Evolutionary conservation across 2,797 vertebrate species (phyloP), one percentile per base, ranked within the genome.

Genomic region (Alectoris magna): DNA sequence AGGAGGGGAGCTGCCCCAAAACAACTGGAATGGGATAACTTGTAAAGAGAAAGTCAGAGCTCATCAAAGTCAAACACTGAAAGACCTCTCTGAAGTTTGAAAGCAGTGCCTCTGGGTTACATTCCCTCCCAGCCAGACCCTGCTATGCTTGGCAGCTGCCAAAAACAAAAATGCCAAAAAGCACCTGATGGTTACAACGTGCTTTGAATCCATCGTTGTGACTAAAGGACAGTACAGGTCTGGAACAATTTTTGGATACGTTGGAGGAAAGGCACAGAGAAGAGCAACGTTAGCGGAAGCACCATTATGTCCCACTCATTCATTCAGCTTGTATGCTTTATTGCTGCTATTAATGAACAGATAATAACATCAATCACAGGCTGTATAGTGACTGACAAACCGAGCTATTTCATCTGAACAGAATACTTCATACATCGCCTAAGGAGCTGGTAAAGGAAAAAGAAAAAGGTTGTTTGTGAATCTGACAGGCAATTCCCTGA

Each of bases 261-360:
- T 67, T 24, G 78, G 58, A 73, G 68, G 22, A 88, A 85, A 84
- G 0, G 0, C 53, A 79, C 41, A 87, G 66, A 79, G 71, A 58
- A 87, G 67, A 83, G 16, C n/a, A 90, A 81, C 23, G 87, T 85
- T 14, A 56, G 19, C 36, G 77, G 75, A 74, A 71, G 31, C 41
- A 53, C 63, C 73, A 29, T 73, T 78, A 81, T 49, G 73, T 67
- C 51, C 70, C 31, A 49, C 73, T 64, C 63, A 43, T 73, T 86
- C 70, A 73, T 48, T 81, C 84, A 41, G 24, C 73, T 83, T 68
- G 89, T 81, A 81, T 34, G 74, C 73, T 72, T 87, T 88, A 86
- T 69, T 91, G 79, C 79, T 75, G 11, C 74, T 79, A 34, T 84
- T 88, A 95, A 94, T 62, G 85, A 85, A 43, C 77, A 94, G 95